These are phyloP conservation scores for Anguilla megastoma DNA, from an alignment of 2,797 vertebrate species.

Conservation along the genomic window DNA sequence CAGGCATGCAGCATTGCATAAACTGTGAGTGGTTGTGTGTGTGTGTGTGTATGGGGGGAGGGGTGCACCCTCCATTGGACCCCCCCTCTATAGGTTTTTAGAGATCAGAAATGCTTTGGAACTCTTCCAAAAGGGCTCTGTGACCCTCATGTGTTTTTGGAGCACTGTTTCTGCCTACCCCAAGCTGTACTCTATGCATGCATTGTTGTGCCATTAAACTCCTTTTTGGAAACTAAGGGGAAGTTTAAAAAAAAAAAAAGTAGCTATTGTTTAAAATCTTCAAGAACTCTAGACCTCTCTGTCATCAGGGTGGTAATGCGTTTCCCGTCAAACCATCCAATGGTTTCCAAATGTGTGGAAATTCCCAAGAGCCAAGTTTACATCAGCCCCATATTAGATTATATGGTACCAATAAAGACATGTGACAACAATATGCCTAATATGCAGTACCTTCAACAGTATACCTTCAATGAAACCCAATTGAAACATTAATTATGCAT, in stretches of 20 bases:
- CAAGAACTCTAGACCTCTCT: slow-evolving; percentile 22
- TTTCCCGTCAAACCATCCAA: slow-evolving; percentile 41
- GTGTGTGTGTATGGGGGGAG: slow-evolving; percentile 41
- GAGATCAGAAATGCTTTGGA: slow-evolving; percentile 15
- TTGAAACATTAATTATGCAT: background rate
- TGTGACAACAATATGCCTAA: slow-evolving; percentile 47
- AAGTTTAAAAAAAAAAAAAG: slow-evolving; percentile 15
- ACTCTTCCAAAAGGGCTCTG: slow-evolving; percentile 31
- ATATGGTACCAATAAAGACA: slow-evolving; percentile 47
- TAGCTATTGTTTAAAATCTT: slow-evolving; percentile 40
- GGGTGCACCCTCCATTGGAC: slow-evolving; percentile 33
- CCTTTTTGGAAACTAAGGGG: slow-evolving; percentile 25
- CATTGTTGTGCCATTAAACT: slow-evolving; percentile 34
- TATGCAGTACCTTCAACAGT: slow-evolving; percentile 45
- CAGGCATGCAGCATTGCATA: background rate
- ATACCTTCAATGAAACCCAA: slow-evolving; percentile 22
- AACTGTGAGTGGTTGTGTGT: slow-evolving; percentile 21
- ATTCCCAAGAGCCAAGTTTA: slow-evolving; percentile 10
- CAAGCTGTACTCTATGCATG: slow-evolving; percentile 19
- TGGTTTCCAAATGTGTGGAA: slow-evolving; percentile 41
- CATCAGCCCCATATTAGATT: slow-evolving; percentile 32
- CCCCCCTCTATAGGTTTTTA: background rate
- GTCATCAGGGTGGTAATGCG: slow-evolving; percentile 24
- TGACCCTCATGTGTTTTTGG: slow-evolving; percentile 35
- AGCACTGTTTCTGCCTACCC: slow-evolving; percentile 25